These are phyloP conservation scores for Odocoileus hemionus DNA, from an alignment of 2,113 vertebrate species.

Conservation along the genomic window DNA sequence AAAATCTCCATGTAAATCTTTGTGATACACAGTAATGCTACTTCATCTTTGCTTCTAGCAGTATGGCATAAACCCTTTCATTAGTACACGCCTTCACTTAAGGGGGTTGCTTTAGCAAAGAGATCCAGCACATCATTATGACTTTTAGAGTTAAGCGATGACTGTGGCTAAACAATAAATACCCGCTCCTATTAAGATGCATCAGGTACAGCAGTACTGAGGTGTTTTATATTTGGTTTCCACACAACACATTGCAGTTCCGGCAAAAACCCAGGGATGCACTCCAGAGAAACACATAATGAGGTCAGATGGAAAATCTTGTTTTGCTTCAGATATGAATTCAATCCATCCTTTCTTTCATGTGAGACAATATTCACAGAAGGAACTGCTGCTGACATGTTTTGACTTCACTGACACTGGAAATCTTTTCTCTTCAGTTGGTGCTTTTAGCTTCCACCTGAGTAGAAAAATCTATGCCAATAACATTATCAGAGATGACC, in stretches of 20 bases:
- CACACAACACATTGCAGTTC: constrained; percentile 69
- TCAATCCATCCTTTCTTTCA: constrained; percentile 79
- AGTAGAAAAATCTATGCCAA: neutral
- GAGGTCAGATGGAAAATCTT: constrained; percentile 84
- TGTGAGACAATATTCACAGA: constrained; percentile 72
- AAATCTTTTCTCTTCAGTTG: constrained; percentile 67
- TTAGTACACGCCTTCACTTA: constrained; percentile 76
- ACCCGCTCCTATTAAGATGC: constrained; percentile 75
- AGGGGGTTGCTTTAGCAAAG: constrained; percentile 76
- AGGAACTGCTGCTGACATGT: constrained; percentile 68
- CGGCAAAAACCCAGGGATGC: constrained; percentile 73
- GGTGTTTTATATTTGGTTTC: constrained; percentile 74
- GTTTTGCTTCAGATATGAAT: constrained; percentile 80
- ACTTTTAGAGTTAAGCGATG: constrained; percentile 76
- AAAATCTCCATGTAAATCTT: constrained; percentile 73
- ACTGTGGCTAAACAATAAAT: constrained; percentile 77
- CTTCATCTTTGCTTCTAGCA: constrained; percentile 75
- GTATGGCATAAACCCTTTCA: constrained; percentile 68
- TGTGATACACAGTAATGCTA: constrained; percentile 69
- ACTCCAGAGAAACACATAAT: constrained; percentile 82
- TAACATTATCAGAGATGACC: neutral
- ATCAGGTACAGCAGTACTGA: constrained; percentile 62
- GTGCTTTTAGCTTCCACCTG: constrained; percentile 63
- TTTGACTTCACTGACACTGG: constrained; percentile 75
- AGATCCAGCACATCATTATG: constrained; percentile 67